Evolutionary conservation across 2,797 vertebrate genomes (phyloP).

Genomic region (Sandelia bainsii): DNA sequence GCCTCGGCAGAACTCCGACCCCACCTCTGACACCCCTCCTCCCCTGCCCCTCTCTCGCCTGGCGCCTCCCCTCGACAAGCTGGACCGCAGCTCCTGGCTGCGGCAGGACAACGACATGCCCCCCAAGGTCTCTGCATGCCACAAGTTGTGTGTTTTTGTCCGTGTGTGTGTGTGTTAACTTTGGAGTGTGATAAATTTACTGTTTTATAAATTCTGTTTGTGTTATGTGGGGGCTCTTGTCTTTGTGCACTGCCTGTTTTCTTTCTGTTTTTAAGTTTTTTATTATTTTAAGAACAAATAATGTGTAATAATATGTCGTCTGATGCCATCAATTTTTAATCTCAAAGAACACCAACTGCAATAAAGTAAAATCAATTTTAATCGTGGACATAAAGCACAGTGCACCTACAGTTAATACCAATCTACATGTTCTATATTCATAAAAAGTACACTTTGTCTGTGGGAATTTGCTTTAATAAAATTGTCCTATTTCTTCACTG

Average conservation of each 20-base stretch:
- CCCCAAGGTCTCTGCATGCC: constrained; percentile 91
- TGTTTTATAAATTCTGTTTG: neutral
- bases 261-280: neutral
- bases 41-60: constrained; percentile 91
- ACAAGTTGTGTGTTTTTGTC: constrained; percentile 22
- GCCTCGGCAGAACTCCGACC: constrained; percentile 99
- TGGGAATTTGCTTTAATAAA: neutral
- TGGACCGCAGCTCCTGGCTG: constrained; percentile 97
- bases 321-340: no score
- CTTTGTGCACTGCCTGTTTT: neutral
- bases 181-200: no score
- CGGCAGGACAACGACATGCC: constrained; percentile 97
- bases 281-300: neutral
- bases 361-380: neutral
- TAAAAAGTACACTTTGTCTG: neutral
- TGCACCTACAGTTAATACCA: accelerated
- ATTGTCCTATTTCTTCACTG: no score
- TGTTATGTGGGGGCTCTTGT: neutral
- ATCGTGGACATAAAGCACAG: neutral
- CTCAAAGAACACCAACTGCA: neutral
- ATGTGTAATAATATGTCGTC: neutral
- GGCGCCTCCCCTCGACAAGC: constrained; percentile 89
- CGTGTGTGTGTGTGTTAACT: neutral
- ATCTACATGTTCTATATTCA: neutral
- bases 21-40: constrained; percentile 96